Evolutionary conservation across 2,113 vertebrate genomes (phyloP), one percentile per base, ranked within the genome.

Genomic region (Fulmarus glacialis): DNA sequence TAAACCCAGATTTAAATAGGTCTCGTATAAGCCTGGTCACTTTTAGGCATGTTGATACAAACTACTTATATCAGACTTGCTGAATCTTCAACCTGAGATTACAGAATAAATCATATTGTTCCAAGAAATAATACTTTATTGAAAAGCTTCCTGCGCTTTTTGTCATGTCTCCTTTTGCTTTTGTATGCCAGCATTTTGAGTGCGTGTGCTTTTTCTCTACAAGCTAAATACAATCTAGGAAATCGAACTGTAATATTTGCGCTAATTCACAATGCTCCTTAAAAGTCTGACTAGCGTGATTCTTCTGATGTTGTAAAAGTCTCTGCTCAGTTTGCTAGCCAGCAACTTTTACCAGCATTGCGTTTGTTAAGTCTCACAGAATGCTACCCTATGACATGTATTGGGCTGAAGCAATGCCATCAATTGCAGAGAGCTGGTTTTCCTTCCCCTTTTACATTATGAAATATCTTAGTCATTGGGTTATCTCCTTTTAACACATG

Each of bases 311-410:
- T 55, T 74, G 34, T n/a, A 34, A 18, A 82, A n/a, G 42, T 36
- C 58, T 12, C 16, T 11, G 53, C 42, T 81, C 30, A 0, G 18
- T 40, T 72, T 73, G 10, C 60, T 22, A 77, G 36, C 32, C 83
- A 78, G 50, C 50, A 58, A 2, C 72, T 42, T 66, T 15, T 9
- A 48, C 50, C 63, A 70, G 47, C 30, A 0, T 4, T 9, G 20
- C 32, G 1, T 34, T 29, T 24, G 17, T 7, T 13, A 47, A 20
- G 19, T 5, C 47, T 48, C 48, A 4, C 56, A 43, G 73, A 55
- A 10, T 8, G 4, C 55, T 8, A 8, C 3, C 22, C 63, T 34
- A 0, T 13, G 34, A 15, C 1, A 2, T 8, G 19, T 4, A 1
- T 1, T 18, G n/a, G 62, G 83, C 72, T 72, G 81, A 75, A 78